Percentiles rank a stretch among this genome's conserved stretches.
Conservation (phyloP, 2,113 vertebrate species). For the Synchiropus splendidus region DNA sequence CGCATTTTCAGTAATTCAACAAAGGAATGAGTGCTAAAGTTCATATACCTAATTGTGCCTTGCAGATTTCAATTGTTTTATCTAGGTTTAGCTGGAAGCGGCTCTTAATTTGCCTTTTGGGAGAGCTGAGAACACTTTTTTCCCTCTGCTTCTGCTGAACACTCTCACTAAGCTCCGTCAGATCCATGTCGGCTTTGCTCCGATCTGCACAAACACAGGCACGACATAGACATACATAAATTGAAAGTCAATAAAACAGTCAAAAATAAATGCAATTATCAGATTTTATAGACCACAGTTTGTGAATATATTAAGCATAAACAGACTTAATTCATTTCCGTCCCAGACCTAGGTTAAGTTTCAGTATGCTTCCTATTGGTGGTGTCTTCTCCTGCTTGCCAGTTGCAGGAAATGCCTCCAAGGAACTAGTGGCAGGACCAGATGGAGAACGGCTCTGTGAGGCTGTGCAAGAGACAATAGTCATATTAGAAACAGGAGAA, state of each 20-base stretch:
- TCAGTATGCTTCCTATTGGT: conserved; percentile 88
- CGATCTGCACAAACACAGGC: conserved; percentile 70
- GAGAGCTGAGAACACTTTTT: conserved; percentile 78
- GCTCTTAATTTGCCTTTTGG: conserved; percentile 88
- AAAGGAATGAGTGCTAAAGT: neutral
- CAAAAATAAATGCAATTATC: too few species aligned
- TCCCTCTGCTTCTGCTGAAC: conserved; percentile 83
- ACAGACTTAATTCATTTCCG: too few species aligned
- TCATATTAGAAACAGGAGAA: neutral
- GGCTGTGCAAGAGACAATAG: conserved; percentile 56
- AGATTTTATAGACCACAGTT: too few species aligned
- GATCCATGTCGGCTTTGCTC: conserved; percentile 96
- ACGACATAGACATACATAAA: neutral
- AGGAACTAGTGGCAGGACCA: conserved; percentile 73
- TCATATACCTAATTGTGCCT: conserved; percentile 87
- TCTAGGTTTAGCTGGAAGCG: conserved; percentile 94
- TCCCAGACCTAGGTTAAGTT: conserved; percentile 81
- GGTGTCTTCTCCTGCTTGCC: conserved; percentile 78
- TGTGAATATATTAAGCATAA: too few species aligned
- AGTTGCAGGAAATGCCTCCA: conserved; percentile 73
- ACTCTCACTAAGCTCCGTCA: conserved; percentile 90
- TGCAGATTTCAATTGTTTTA: conserved; percentile 98
- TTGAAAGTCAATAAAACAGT: neutral
- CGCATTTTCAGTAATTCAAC: neutral
- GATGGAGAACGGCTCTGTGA: conserved; percentile 75